A percentile compares a stretch with the other conserved stretches of the same genome.
Conservation (phyloP, 2,113 vertebrate species). For the Dasyurus viverrinus region DNA sequence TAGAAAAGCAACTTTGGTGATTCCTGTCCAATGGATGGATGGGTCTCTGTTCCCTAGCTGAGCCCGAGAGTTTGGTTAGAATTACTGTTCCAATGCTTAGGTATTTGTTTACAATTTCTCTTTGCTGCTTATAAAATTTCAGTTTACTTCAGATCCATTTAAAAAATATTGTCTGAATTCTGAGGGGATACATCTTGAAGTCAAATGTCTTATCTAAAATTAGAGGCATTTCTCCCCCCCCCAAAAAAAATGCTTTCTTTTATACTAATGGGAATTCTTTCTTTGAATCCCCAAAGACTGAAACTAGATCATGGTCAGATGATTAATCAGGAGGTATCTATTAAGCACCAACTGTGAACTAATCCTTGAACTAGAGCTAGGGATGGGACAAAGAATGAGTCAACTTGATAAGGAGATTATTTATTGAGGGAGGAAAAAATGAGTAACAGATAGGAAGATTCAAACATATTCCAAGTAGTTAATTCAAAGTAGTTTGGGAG, state of each 20-base stretch:
- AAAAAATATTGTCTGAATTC: background rate
- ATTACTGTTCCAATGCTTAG: conserved; percentile 27
- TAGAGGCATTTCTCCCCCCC: background rate
- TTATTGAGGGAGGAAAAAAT: background rate
- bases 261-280: conserved; percentile 27
- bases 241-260: conserved; percentile 30
- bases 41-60: background rate
- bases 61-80: conserved; percentile 25
- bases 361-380: background rate
- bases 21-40: conserved; percentile 5
- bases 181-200: background rate
- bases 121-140: conserved; percentile 19
- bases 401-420: background rate
- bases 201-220: background rate
- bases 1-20: background rate
- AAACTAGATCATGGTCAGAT: background rate
- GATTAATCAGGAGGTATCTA: background rate
- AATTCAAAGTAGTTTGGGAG: background rate
- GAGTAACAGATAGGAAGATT: background rate
- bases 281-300: background rate
- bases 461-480: background rate
- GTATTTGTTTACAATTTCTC: conserved; percentile 54
- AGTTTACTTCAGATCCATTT: background rate
- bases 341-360: background rate
- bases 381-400: background rate